These are phyloP conservation scores for Neolamprologus hecqui DNA, from an alignment of 2,113 vertebrate genomes.

Conservation along the genomic window DNA sequence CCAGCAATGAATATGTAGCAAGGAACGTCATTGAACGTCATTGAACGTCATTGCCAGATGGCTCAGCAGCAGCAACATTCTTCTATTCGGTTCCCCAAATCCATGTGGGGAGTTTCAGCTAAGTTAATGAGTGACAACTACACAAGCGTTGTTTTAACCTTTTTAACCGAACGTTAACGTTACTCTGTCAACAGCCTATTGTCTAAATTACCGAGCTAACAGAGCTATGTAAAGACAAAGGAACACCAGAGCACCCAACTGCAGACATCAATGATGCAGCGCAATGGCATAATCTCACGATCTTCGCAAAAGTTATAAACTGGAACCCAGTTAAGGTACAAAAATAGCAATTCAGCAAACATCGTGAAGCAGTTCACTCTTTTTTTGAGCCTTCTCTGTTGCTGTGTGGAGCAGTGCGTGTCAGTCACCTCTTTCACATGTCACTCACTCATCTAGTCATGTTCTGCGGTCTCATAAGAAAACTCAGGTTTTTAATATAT, in stretches of 20 bases:
- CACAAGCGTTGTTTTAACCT: neutral
- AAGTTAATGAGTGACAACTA: too few species aligned
- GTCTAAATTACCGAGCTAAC: neutral
- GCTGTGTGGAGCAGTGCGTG: neutral
- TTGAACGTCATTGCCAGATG: neutral
- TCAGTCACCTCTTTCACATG: neutral
- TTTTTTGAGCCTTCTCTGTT: neutral
- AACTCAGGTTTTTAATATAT: neutral
- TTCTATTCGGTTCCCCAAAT: too few species aligned
- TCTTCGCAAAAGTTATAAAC: neutral
- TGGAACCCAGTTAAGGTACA: neutral
- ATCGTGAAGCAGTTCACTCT: neutral
- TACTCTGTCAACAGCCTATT: neutral
- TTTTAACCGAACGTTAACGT: accelerated
- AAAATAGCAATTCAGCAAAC: neutral
- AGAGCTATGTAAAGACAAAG: neutral
- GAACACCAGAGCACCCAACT: neutral
- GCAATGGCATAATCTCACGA: neutral
- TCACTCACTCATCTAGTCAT: neutral
- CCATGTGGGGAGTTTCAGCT: too few species aligned
- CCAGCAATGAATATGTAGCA: neutral
- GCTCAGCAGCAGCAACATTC: neutral
- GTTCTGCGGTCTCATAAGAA: accelerated
- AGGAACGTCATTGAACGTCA: neutral
- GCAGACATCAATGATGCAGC: neutral